Base-by-base conservation (phyloP, 2,113 vertebrate species). In the Thunnus maccoyii region DNA sequence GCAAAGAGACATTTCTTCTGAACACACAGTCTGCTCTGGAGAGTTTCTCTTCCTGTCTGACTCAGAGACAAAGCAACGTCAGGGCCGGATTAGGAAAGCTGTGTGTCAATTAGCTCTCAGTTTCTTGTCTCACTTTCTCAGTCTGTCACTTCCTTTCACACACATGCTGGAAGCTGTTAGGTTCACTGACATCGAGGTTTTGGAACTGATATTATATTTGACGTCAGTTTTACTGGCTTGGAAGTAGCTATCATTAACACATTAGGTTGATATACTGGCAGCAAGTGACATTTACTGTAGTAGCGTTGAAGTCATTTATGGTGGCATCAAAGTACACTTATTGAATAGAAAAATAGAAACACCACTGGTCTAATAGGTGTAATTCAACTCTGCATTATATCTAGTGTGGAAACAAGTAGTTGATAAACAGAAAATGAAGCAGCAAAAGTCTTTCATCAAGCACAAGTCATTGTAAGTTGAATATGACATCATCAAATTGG, bases 31-130 rank as follows among this genome's bases (percentile, higher is more conserved):
- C 65, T 60, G 61, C 44, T 72, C 57, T 71, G 47, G 1, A 73
- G 54, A 84, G 30, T 77, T 84, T 82, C 71, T 5, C 58, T 89
- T 86, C 86, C 86, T 71, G 76, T 80, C 69, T 76, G 80, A 71
- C 48, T 82, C 60, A 51, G 46, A 52, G 20, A 71, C 5, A 8
- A 25, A 61, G 66, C n/a, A 20, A 54, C 44, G 66, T 69, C 48
- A 16, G 0, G 22, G 36, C 16, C 9, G 1, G 18, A 82, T 72
- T 41, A 50, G 36, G 14, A 72, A 54, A 50, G 51, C 51, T 70
- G 41, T 65, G 46, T 57, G 30, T 81, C 69, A 72, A 7, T 71
- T 65, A 79, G 55, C 27, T 58, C 50, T 50, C 67, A 46, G 14
- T 51, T 50, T 79, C 46, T 20, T 30, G 36, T 71, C 44, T 67